These are phyloP conservation scores for Cyanoderma ruficeps DNA, from an alignment of 2,113 vertebrate species.

Conservation along the genomic window DNA sequence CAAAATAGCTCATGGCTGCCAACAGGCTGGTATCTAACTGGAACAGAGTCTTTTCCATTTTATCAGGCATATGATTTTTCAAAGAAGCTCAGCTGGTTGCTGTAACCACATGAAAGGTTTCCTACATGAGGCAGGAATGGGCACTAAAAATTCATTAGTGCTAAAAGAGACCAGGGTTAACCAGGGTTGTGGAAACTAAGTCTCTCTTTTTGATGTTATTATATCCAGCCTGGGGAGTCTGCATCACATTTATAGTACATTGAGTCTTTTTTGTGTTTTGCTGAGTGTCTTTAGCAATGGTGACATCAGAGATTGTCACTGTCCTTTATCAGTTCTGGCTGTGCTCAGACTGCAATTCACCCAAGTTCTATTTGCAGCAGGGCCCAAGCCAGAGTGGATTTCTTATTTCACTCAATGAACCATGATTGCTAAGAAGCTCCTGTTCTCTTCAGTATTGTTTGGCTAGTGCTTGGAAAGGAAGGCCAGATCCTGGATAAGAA, in stretches of 20 bases:
- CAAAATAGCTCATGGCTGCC: slow-evolving; percentile 4
- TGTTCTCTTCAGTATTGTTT: not conserved
- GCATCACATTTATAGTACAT: not conserved
- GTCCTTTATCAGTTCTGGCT: not conserved
- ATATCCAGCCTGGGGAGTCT: not conserved
- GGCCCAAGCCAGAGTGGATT: not conserved
- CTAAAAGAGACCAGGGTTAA: not conserved
- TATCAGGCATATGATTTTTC: not conserved
- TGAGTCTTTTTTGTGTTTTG: not conserved
- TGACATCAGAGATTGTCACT: not conserved
- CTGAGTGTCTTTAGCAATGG: not conserved
- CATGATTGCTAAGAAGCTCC: not conserved
- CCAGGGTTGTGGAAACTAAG: not conserved
- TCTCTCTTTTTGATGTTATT: not conserved
- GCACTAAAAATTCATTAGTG: not conserved
- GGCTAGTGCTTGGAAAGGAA: not conserved
- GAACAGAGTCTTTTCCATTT: slow-evolving; percentile 24
- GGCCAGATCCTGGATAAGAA: not conserved
- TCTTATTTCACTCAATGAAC: not conserved
- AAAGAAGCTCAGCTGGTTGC: not conserved
- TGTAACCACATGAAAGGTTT: not conserved
- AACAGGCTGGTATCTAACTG: not conserved
- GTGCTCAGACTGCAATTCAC: not conserved
- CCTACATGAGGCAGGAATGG: not conserved
- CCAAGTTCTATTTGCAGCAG: not conserved